Evolutionary conservation across 2,797 vertebrate genomes (phyloP), one percentile per base, ranked within the genome.

Genomic region (Bovichtus variegatus): DNA sequence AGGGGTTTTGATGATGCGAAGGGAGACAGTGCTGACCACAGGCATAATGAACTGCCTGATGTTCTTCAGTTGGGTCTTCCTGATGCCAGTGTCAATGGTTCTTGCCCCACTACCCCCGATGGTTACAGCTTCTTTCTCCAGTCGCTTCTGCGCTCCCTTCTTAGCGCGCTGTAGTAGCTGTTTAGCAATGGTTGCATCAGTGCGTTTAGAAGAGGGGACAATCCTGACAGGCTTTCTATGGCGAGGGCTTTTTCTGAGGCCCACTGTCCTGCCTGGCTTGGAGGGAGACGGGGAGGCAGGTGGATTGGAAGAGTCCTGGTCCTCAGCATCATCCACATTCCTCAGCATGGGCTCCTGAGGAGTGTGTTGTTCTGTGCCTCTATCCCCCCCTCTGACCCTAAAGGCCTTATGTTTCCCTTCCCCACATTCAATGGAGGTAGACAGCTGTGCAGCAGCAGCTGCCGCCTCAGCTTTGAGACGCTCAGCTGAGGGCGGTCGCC

Each of bases 1-100:
- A 21, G 98, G 98, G 3, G 98, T 99, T 90, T 99, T 99, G 74
- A 99, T 99, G 88, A 99, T 98, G 49, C 98, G 95, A 0, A 97
- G 96, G 18, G 98, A 99, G 85, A 99, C 97, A 0, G 98, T 98
- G 38, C 98, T 99, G 81, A 99, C 98, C n/a, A 99, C 98, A 0
- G 98, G 98, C 98, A 99, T 99, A 83, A 99, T 99, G 90, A 99
- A 99, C 94, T 99, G 98, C 2, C 98, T 94, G 78, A 99, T 99
- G 62, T 98, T 99, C 85, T 99, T 99, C 25, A 99, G 96, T 74
- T 97, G 98, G 0, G 97, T 98, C 87, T 98, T 95, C 73, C 95
- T 90, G 70, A 93, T 95, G 25, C 93, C 94, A 21, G 77, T 89
- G 38, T 96, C 95, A 55, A 90, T 80, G 65, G 84, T 62, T 12